Conservation (phyloP, 2,797 vertebrate genomes). For the Leontopithecus rosalia region DNA sequence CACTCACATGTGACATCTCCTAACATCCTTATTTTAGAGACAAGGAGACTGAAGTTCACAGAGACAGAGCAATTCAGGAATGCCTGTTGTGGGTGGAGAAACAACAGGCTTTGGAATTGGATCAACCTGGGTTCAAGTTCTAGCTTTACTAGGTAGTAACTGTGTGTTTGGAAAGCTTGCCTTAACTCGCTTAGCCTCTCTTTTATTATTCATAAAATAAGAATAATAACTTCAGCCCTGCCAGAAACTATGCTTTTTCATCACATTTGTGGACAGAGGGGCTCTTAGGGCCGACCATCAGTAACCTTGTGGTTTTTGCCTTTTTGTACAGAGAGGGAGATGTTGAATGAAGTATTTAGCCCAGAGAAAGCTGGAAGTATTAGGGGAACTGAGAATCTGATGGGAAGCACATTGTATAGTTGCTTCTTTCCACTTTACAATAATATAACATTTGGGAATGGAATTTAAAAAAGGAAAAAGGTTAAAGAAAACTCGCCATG, state of each 20-base stretch:
- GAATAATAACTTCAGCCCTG: not conserved
- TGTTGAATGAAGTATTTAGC: not conserved
- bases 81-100: not conserved
- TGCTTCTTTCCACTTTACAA: slow-evolving; percentile 6
- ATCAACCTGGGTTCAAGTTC: not conserved
- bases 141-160: not conserved
- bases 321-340: not conserved
- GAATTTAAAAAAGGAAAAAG: not conserved
- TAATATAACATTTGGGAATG: not conserved
- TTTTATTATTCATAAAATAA: not conserved
- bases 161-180: not conserved
- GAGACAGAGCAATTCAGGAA: not conserved
- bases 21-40: not conserved
- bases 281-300: not conserved
- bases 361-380: not conserved
- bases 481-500: not conserved
- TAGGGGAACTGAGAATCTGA: not conserved
- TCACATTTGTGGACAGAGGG: not conserved
- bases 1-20: not conserved
- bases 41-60: not conserved
- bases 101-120: not conserved
- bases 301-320: not conserved
- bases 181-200: not conserved
- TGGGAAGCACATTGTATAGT: slow-evolving; percentile 48
- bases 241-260: not conserved